A percentile compares a stretch with the other conserved stretches of the same genome.
These are phyloP conservation scores for Ophion slaviceki DNA, from an alignment of 2,888 invertebrate genomes.

Conservation along the genomic window DNA sequence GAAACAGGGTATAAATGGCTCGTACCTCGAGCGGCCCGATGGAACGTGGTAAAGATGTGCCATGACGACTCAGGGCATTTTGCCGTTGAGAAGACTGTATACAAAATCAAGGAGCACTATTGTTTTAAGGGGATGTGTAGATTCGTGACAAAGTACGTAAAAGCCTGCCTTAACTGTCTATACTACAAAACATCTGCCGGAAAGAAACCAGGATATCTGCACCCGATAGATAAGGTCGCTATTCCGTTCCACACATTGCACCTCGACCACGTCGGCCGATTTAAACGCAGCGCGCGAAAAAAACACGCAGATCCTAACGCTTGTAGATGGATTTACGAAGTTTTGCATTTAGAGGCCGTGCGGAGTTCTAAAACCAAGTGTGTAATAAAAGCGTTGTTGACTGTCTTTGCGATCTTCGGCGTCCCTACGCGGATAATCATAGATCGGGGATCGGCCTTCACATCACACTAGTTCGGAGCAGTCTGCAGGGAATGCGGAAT, in stretches of 20 bases:
- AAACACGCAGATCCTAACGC: conserved; percentile 77
- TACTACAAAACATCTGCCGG: conserved; percentile 73
- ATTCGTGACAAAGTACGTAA: conserved; percentile 80
- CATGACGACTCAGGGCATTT: conserved; percentile 81
- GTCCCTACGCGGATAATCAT: conserved; percentile 75
- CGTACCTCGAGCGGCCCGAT: conserved; percentile 74
- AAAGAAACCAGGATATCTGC: conserved; percentile 72
- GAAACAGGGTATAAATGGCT: conserved; percentile 71
- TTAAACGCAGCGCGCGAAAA: conserved; percentile 74
- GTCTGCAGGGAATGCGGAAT: conserved; percentile 75
- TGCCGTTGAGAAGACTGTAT: conserved; percentile 76
- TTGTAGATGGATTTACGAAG: conserved; percentile 80
- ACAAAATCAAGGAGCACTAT: conserved; percentile 75
- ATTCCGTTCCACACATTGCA: conserved; percentile 81
- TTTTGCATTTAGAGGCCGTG: conserved; percentile 76
- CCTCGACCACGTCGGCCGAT: conserved; percentile 82
- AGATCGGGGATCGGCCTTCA: conserved; percentile 80
- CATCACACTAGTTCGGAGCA: conserved; percentile 74
- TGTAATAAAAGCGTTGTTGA: conserved; percentile 72
- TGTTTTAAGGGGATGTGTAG: conserved; percentile 81
- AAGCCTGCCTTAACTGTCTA: conserved; percentile 80
- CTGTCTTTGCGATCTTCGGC: conserved; percentile 74
- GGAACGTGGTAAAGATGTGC: conserved; percentile 74
- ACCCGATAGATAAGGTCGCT: conserved; percentile 76
- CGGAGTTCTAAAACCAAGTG: conserved; percentile 73